Evolutionary conservation across 2,888 invertebrate genomes (phyloP), one percentile per base, ranked within the genome.

Genomic region (Eulithis testata): DNA sequence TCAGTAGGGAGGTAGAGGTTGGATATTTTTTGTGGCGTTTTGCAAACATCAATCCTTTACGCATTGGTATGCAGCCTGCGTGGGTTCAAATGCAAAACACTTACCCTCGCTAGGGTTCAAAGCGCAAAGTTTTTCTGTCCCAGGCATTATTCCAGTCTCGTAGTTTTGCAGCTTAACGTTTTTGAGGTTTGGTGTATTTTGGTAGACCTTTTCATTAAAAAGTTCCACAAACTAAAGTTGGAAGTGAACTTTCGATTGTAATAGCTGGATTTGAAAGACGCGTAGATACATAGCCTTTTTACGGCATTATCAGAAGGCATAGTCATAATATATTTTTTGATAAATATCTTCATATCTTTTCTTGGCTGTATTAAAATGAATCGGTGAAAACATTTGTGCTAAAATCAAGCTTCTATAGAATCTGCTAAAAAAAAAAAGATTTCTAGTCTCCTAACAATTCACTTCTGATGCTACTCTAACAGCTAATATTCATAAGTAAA

Each of bases 121-220:
- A 91, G 89, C 90, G 85, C 87, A 89, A 91, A 90, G 85, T 89
- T 91, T 91, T 91, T 91, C 89, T 87, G 89, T 89, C 87, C 88
- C 89, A 86, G 84, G 87, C 87, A 88, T 90, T 90, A 91, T 91
- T 91, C 91, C 87, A 83, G 90, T 91, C 91, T 88, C 91, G 91
- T 91, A 90, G 89, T 87, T 89, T 80, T 85, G 79, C 82, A 87
- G 89, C 88, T 89, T 89, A 87, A 89, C 88, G 87, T 89, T 89
- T 91, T 90, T 87, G 89, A 88, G 90, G 88, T 87, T 89, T 87
- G 82, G 84, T 85, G 87, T 83, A 90, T 91, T 89, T 91, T 90
- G 88, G 86, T 85, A 80, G 81, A 67, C 81, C 84, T 75, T 86
- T 89, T 90, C 89, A 90, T 91, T 91, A 89, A 88, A 90, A 89